Evolutionary conservation across 2,888 invertebrate genomes (phyloP).

Genomic region (Frankliniella intonsa): DNA sequence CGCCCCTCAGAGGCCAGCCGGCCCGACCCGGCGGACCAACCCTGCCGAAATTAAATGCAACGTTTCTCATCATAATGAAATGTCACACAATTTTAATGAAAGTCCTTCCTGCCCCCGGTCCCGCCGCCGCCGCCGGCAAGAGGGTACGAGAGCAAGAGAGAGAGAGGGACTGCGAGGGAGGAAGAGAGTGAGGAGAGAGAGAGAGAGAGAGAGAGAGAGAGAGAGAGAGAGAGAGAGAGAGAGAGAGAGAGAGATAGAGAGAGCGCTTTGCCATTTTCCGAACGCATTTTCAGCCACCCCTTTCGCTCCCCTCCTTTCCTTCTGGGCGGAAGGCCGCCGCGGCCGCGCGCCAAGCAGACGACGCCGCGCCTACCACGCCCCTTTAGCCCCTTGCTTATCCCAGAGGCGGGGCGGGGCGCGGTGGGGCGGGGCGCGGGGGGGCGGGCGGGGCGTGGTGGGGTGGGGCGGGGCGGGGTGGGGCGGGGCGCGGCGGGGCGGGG

Average conservation of each 20-base stretch:
- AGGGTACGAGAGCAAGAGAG: background rate
- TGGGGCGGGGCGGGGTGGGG: background rate
- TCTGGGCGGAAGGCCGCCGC: no score
- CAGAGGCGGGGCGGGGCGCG: background rate
- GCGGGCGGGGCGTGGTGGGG: background rate
- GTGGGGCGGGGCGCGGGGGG: background rate
- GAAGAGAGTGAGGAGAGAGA: background rate
- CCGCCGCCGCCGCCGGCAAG: background rate
- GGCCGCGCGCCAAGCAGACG: no score
- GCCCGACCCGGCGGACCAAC: background rate
- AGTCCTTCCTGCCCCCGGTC: background rate
- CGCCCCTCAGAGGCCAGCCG: background rate
- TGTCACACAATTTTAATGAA: slow-evolving; percentile 27
- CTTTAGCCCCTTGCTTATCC: no score
- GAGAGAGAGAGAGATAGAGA: background rate
- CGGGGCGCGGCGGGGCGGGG: background rate
- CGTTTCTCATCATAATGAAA: slow-evolving; percentile 27
- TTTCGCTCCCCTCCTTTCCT: no score
- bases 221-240: background rate
- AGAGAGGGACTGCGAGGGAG: background rate
- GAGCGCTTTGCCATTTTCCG: background rate
- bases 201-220: background rate
- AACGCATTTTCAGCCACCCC: no score
- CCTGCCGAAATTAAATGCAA: slow-evolving; percentile 11
- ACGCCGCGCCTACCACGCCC: no score